Evolutionary conservation across 2,888 invertebrate species (phyloP).

Genomic region (Arrhopalites spinosus): DNA sequence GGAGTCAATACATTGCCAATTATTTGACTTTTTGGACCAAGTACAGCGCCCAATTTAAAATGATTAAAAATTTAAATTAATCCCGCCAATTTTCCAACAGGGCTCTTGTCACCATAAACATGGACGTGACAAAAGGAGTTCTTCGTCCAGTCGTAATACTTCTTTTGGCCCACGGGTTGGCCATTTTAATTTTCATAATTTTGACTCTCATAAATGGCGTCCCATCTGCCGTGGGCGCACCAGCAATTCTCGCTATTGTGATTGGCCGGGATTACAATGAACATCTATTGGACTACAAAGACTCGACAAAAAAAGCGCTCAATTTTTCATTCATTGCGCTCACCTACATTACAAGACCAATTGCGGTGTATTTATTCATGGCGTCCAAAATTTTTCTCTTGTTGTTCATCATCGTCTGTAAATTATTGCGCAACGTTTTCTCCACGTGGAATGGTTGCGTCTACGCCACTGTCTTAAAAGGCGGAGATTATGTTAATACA

Average conservation of each 20-base stretch:
- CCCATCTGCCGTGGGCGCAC: too few species aligned
- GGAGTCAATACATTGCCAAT: neutral
- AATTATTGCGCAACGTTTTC: slow-evolving; percentile 40
- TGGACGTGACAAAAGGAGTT: slow-evolving; percentile 19
- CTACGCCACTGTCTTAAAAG: slow-evolving; percentile 39
- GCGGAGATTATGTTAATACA: neutral
- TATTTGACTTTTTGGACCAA: slow-evolving; percentile 26
- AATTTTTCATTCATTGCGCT: too few species aligned
- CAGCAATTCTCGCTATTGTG: too few species aligned
- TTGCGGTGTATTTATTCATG: slow-evolving; percentile 29
- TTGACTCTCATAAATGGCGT: too few species aligned
- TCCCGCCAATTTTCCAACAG: too few species aligned
- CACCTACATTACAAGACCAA: too few species aligned
- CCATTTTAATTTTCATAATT: neutral
- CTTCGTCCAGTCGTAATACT: neutral
- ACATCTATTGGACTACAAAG: too few species aligned
- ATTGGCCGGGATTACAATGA: too few species aligned
- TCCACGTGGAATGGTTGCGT: slow-evolving; percentile 46
- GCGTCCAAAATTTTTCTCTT: slow-evolving; percentile 44
- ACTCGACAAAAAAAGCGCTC: too few species aligned
- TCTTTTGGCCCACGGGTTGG: neutral
- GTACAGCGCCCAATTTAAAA: neutral
- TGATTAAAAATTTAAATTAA: too few species aligned
- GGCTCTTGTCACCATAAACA: neutral
- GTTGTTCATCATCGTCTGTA: slow-evolving; percentile 34